phyloP scores from a whole-genome alignment of 2,797 vertebrate genomes.

The Oryzias sinensis region DNA sequence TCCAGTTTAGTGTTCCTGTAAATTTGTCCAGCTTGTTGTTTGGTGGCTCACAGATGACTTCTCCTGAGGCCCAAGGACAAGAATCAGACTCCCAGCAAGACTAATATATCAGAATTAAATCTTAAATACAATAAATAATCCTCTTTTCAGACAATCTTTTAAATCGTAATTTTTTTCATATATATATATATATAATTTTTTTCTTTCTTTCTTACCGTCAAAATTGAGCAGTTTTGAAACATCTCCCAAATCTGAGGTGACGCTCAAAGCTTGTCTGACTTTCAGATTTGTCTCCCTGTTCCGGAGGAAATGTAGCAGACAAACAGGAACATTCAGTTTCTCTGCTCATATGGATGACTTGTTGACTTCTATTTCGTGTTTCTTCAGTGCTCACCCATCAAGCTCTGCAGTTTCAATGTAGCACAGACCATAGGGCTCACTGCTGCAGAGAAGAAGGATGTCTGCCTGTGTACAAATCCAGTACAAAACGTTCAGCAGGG shows the following conservation, averaged over 20 bases:
- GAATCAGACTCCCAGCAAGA: not conserved
- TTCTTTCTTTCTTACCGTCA: constrained; percentile 75
- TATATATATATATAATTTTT: not conserved
- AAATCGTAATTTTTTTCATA: not conserved
- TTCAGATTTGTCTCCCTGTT: constrained; percentile 88
- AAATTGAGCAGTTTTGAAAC: constrained; percentile 79
- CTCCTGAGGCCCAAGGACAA: constrained; percentile 60
- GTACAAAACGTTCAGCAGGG: constrained; percentile 25
- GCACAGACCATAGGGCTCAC: constrained; percentile 86
- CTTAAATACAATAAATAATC: not conserved
- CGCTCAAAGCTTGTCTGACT: constrained; percentile 82
- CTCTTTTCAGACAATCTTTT: too few relatives aligned
- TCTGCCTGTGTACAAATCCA: constrained; percentile 80
- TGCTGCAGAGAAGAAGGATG: constrained; percentile 86
- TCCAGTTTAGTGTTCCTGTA: constrained; percentile 80
- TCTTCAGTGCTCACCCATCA: constrained; percentile 78
- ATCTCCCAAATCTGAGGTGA: constrained; percentile 84
- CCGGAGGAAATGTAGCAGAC: not conserved
- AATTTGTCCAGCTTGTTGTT: constrained; percentile 87
- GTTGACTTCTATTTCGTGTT: not conserved
- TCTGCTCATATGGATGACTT: not conserved
- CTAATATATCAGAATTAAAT: not conserved
- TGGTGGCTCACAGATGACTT: constrained; percentile 84
- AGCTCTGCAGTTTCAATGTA: constrained; percentile 90
- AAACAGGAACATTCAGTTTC: not conserved